These are phyloP conservation scores for Diabrotica balteata DNA, from an alignment of 2,888 invertebrate species.

Conservation along the genomic window DNA sequence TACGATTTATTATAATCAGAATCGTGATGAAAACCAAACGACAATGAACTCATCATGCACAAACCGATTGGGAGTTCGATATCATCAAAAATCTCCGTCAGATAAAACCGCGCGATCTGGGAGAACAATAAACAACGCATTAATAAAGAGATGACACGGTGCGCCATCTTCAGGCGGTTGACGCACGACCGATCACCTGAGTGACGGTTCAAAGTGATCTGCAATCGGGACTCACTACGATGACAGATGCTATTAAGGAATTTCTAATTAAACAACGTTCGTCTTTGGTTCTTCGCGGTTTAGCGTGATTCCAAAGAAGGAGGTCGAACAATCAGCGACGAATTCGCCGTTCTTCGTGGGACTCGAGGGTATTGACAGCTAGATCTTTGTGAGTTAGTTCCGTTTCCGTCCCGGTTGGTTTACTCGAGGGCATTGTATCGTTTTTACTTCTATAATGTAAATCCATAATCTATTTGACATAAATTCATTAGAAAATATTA, in stretches of 20 bases:
- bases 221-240: slow-evolving; percentile 27
- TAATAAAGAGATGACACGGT: slow-evolving; percentile 52
- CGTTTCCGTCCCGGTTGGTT: neutral
- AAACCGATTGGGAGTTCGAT: slow-evolving; percentile 7
- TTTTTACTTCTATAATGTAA: too few species aligned
- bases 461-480: too few species aligned
- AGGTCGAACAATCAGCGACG: slow-evolving; percentile 27
- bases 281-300: slow-evolving; percentile 36
- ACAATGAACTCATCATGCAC: slow-evolving; percentile 16
- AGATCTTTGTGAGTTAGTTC: neutral
- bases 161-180: slow-evolving; percentile 34
- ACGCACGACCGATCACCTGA: slow-evolving; percentile 57
- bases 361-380: neutral
- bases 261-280: slow-evolving; percentile 48
- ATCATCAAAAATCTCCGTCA: slow-evolving; percentile 16
- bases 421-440: too few species aligned
- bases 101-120: slow-evolving; percentile 15
- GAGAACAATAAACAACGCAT: slow-evolving; percentile 56
- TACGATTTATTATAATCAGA: slow-evolving; percentile 18
- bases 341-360: slow-evolving; percentile 10
- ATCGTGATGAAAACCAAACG: slow-evolving; percentile 25
- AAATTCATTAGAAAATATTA: too few species aligned
- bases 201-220: slow-evolving; percentile 46
- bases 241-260: slow-evolving; percentile 50
- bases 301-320: slow-evolving; percentile 35